Evolutionary conservation across 1,140 invertebrate genomes (phyloP).

Genomic region (Coptotermes formosanus): DNA sequence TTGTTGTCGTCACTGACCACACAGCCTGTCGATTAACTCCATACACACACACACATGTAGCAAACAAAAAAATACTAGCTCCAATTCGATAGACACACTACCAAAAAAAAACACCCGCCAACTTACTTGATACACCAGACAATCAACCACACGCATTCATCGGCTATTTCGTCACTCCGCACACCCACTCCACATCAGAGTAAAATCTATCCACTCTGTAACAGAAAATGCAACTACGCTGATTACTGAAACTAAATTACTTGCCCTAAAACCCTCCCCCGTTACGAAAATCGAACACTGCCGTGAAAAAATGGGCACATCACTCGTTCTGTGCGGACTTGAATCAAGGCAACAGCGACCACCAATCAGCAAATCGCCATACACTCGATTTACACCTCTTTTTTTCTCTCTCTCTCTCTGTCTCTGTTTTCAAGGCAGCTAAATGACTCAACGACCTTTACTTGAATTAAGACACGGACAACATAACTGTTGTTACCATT

Average conservation of each 20-base stretch:
- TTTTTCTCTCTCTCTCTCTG: background rate
- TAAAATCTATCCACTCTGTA: background rate
- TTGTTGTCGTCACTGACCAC: background rate
- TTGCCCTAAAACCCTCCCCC: background rate
- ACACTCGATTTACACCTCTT: background rate
- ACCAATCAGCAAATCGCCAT: background rate
- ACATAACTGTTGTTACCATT: background rate
- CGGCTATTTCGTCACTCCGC: too few relatives aligned
- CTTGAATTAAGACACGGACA: conserved; percentile 1
- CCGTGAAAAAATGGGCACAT: background rate
- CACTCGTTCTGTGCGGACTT: background rate
- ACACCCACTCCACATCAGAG: background rate
- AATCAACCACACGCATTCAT: background rate
- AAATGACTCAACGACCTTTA: conserved; percentile 12
- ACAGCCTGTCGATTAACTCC: background rate
- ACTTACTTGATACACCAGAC: background rate
- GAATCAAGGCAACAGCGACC: background rate
- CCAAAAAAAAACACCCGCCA: background rate
- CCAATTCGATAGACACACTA: background rate
- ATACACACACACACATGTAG: background rate
- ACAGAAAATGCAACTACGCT: background rate
- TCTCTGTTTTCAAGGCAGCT: conserved; percentile 10
- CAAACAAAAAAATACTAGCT: background rate
- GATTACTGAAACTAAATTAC: background rate
- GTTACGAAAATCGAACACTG: background rate